Evolutionary conservation across 2,797 vertebrate genomes (phyloP).

Genomic region (Sebastes cheni): DNA sequence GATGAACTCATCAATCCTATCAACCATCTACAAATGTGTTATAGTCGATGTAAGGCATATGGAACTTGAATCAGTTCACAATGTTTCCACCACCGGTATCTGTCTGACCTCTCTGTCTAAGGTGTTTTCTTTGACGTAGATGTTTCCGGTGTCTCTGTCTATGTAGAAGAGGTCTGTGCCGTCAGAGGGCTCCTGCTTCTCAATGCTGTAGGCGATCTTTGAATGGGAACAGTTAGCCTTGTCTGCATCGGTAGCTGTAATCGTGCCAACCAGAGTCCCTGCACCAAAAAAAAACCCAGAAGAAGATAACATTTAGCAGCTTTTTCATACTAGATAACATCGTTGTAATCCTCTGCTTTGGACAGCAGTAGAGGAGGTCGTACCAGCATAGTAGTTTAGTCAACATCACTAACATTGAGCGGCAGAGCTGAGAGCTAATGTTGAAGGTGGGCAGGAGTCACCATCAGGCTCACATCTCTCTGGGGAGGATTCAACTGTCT

Average conservation of each 20-base stretch:
- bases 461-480: too few relatives aligned
- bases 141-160: constrained; percentile 71
- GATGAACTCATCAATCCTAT: too few relatives aligned
- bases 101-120: constrained; percentile 85
- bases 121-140: constrained; percentile 69
- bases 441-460: too few relatives aligned
- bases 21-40: neutral
- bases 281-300: neutral
- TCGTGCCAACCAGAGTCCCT: constrained; percentile 82
- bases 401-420: too few relatives aligned
- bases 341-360: neutral
- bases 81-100: constrained; percentile 16
- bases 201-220: constrained; percentile 81
- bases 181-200: constrained; percentile 76
- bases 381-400: too few relatives aligned
- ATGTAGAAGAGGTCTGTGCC: constrained; percentile 70
- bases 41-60: neutral
- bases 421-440: too few relatives aligned
- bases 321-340: neutral
- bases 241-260: constrained; percentile 85
- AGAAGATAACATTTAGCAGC: neutral
- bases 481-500: too few relatives aligned
- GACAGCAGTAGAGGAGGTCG: too few relatives aligned
- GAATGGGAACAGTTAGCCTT: constrained; percentile 75
- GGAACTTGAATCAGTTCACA: neutral